phyloP scores from a whole-genome alignment of 2,888 invertebrate species.

The Andrena minutula region DNA sequence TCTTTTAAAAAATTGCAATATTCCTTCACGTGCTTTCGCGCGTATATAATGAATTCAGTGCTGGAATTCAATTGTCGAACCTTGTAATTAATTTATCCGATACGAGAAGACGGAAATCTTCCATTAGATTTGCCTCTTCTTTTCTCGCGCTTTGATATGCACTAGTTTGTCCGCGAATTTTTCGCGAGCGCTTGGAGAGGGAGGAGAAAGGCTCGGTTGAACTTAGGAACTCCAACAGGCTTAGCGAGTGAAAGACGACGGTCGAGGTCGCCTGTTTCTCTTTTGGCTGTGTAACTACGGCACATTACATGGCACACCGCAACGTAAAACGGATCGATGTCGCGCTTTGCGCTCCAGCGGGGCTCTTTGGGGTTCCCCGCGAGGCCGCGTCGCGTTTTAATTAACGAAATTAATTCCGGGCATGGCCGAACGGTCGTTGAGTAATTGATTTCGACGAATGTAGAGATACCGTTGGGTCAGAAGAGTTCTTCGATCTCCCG shows the following conservation, averaged over 20 bases:
- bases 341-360: not conserved
- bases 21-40: too few species aligned
- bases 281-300: slow-evolving; percentile 7
- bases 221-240: not conserved
- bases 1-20: too few species aligned
- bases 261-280: slow-evolving; percentile 3
- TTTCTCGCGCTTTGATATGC: not conserved
- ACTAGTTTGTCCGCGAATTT: not conserved
- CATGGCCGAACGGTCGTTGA: slow-evolving; percentile 15
- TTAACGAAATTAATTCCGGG: slow-evolving; percentile 43
- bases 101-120: not conserved
- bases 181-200: not conserved
- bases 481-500: not conserved
- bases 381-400: slow-evolving; percentile 28
- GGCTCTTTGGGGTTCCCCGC: not conserved
- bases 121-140: not conserved
- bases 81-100: not conserved
- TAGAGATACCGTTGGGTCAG: not conserved
- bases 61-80: not conserved
- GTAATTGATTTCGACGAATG: slow-evolving; percentile 25
- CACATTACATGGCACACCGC: slow-evolving; percentile 16
- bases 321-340: slow-evolving; percentile 40
- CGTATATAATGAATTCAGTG: not conserved
- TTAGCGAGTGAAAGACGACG: slow-evolving; percentile 29
- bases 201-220: slow-evolving; percentile 6